These are phyloP conservation scores for Glomeris marginata DNA, from an alignment of 2,888 invertebrate genomes.

Conservation along the genomic window DNA sequence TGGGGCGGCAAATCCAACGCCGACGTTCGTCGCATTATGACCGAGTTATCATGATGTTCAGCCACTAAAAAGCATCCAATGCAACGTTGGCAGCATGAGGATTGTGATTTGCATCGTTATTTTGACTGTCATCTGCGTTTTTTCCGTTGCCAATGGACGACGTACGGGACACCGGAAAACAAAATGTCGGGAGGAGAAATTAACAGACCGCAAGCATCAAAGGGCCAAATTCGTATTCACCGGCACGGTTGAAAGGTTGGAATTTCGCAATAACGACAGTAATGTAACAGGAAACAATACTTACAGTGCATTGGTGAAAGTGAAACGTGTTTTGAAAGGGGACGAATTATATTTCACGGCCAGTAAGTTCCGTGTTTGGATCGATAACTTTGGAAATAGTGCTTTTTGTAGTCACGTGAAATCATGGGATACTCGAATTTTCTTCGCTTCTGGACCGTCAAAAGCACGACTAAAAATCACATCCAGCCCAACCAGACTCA, in stretches of 20 bases:
- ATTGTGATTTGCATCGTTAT: no score
- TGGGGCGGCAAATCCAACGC: no score
- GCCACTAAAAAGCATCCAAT: no score
- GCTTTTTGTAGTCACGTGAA: slow-evolving; percentile 25
- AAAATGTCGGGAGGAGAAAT: slow-evolving; percentile 8
- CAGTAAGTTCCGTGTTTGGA: slow-evolving; percentile 15
- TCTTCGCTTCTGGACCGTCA: slow-evolving; percentile 21
- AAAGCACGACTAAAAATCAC: slow-evolving; percentile 25
- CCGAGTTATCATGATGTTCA: no score
- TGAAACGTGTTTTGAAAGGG: slow-evolving; percentile 28
- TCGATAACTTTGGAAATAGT: slow-evolving; percentile 28
- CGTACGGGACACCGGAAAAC: no score
- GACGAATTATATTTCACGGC: slow-evolving; percentile 1
- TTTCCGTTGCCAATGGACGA: no score
- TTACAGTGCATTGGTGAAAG: slow-evolving; percentile 25
- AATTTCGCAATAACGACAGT: slow-evolving; percentile 14
- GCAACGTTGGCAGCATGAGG: no score
- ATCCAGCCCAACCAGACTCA: slow-evolving; percentile 28
- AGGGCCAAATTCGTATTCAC: slow-evolving; percentile 26
- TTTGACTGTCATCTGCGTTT: no score
- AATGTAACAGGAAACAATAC: neutral
- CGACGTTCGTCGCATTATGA: no score
- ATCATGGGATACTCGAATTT: slow-evolving; percentile 28
- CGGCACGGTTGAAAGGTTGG: slow-evolving; percentile 26
- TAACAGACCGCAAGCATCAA: slow-evolving; percentile 20